A percentile compares a stretch with the other conserved stretches of the same genome.
Conservation (phyloP, 2,888 invertebrate species). For the Euplexia lucipara region DNA sequence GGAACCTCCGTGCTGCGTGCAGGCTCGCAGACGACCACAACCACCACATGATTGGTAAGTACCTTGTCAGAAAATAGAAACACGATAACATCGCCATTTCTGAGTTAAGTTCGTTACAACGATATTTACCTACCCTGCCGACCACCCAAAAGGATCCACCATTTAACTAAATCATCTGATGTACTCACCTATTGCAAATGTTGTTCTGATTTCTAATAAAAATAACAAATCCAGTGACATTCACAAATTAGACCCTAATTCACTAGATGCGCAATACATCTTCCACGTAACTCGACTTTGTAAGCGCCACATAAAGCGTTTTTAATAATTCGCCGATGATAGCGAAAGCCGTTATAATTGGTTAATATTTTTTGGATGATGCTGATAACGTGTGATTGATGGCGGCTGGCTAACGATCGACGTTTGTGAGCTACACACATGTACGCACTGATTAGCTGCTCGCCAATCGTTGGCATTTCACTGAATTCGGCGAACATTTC, state of each 20-base stretch:
- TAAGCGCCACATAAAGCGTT: conserved; percentile 67
- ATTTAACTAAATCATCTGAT: not conserved
- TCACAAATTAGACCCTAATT: conserved; percentile 4
- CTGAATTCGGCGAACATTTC: conserved; percentile 30
- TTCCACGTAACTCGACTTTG: conserved; percentile 30
- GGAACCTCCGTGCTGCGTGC: conserved; percentile 91
- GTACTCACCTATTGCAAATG: not conserved
- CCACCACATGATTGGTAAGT: conserved; percentile 92
- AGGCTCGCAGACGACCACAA: conserved; percentile 90
- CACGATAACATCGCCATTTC: not conserved
- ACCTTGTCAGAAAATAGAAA: conserved; percentile 31
- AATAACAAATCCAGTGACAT: conserved; percentile 18
- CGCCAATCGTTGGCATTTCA: conserved; percentile 47
- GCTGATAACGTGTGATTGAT: conserved; percentile 89
- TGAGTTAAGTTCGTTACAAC: not conserved
- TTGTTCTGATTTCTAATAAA: not conserved
- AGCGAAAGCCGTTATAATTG: conserved; percentile 81
- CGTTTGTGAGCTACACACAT: conserved; percentile 56
- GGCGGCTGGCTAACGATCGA: conserved; percentile 79
- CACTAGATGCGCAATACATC: conserved; percentile 42
- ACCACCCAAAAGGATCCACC: conserved; percentile 6
- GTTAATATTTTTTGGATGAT: conserved; percentile 83
- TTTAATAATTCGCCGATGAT: conserved; percentile 77
- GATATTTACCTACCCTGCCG: conserved; percentile 4
- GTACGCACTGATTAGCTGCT: conserved; percentile 57